Conservation (phyloP, 2,888 invertebrate species). For the Thumatha senex region DNA sequence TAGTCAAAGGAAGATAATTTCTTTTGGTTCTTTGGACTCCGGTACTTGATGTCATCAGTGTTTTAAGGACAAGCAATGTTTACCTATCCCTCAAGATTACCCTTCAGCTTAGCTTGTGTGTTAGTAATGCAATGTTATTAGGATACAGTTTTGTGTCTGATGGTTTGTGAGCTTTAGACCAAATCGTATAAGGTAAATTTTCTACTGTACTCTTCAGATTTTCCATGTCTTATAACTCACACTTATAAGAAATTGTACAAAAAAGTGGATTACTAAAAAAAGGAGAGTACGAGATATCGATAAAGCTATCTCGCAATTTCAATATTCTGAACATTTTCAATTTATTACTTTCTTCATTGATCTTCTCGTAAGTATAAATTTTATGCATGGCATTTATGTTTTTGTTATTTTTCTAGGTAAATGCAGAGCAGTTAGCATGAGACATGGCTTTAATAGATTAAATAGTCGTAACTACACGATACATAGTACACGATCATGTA, state of each 20-base stretch:
- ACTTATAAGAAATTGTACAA: too few species aligned
- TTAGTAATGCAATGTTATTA: constrained; percentile 28
- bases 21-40: constrained; percentile 65
- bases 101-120: constrained; percentile 73
- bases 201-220: constrained; percentile 10
- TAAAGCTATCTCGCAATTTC: too few species aligned
- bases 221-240: too few species aligned
- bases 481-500: constrained; percentile 73
- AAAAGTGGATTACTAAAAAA: too few species aligned
- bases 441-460: constrained; percentile 70
- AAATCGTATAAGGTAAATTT: constrained; percentile 13
- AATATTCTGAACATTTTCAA: neutral
- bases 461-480: constrained; percentile 55
- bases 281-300: too few species aligned
- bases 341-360: constrained; percentile 11
- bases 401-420: constrained; percentile 69
- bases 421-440: constrained; percentile 70
- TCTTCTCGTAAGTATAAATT: constrained; percentile 29
- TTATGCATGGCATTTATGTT: constrained; percentile 55
- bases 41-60: constrained; percentile 60
- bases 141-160: constrained; percentile 12
- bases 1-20: neutral
- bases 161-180: neutral
- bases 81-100: constrained; percentile 48
- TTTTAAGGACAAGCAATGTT: constrained; percentile 69